A percentile compares a stretch with the other conserved stretches of the same genome.
Conservation (phyloP, 2,113 vertebrate genomes). For the Trogon surrucura region DNA sequence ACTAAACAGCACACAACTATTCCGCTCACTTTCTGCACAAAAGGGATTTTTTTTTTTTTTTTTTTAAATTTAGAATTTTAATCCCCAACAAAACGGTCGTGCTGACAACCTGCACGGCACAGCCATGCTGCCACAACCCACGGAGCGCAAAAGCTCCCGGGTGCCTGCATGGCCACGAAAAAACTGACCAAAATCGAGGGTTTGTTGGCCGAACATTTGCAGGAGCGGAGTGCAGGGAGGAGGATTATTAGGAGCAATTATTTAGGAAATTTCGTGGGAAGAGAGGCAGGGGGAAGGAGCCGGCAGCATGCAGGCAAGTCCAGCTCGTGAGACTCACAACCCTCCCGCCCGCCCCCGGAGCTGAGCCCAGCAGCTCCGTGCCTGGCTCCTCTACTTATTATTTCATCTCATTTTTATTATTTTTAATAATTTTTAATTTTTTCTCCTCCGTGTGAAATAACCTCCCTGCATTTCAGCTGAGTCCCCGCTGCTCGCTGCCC, state of each 20-base stretch:
- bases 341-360: neutral
- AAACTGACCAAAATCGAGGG: rapidly evolving
- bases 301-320: neutral
- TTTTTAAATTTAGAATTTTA: no score
- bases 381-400: rapidly evolving
- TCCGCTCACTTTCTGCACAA: neutral
- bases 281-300: neutral
- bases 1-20: rapidly evolving
- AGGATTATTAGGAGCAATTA: neutral
- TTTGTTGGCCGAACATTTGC: rapidly evolving
- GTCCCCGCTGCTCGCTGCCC: neutral
- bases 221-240: rapidly evolving
- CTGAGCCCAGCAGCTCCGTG: neutral
- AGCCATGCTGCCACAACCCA: neutral
- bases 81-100: rapidly evolving
- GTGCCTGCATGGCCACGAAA: rapidly evolving
- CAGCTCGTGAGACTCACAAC: rapidly evolving
- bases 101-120: neutral
- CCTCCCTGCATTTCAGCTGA: neutral
- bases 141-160: rapidly evolving
- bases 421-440: neutral
- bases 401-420: no score
- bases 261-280: neutral
- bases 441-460: neutral
- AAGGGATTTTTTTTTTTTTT: no score